Conservation (phyloP, 1,140 invertebrate genomes). For the Hesperophylax magnus region DNA sequence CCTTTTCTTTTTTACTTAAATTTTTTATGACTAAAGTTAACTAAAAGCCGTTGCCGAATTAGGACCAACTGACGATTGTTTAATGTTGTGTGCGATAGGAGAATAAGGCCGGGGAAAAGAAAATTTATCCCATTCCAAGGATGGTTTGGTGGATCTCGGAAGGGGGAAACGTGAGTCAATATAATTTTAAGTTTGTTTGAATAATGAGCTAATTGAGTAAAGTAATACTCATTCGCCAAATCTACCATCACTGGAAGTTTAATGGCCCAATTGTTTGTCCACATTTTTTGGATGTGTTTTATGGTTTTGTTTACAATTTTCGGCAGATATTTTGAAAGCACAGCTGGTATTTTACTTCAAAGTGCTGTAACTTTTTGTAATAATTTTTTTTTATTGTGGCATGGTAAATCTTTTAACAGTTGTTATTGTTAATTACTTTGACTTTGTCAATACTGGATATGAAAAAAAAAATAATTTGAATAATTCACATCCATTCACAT, state of each 20-base stretch:
- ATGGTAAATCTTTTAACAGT: constrained; percentile 5
- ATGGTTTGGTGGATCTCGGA: constrained; percentile 38
- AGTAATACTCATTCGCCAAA: constrained; percentile 12
- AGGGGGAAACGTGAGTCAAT: constrained; percentile 52
- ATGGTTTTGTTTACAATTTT: not conserved
- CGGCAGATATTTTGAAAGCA: not conserved
- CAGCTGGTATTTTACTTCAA: not conserved
- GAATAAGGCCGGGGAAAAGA: constrained; percentile 49
- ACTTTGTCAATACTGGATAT: not conserved
- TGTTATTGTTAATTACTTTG: not conserved
- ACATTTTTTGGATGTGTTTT: not conserved
- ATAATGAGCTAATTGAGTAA: constrained; percentile 7
- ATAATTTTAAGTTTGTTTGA: constrained; percentile 26
- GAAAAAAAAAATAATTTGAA: not conserved
- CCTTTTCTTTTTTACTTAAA: not conserved
- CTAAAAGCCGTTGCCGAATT: not conserved
- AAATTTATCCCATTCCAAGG: constrained; percentile 52
- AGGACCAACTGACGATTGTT: constrained; percentile 10
- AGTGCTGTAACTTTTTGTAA: not conserved
- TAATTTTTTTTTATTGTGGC: not conserved
- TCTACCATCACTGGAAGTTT: not conserved
- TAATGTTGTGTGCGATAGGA: constrained; percentile 53
- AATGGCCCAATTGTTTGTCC: not conserved
- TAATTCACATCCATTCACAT: not conserved
- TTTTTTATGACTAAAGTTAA: too few relatives aligned